Evolutionary conservation across 2,797 vertebrate species (phyloP), one percentile per base, ranked within the genome.

Genomic region (Parotocinclus haroldoi): DNA sequence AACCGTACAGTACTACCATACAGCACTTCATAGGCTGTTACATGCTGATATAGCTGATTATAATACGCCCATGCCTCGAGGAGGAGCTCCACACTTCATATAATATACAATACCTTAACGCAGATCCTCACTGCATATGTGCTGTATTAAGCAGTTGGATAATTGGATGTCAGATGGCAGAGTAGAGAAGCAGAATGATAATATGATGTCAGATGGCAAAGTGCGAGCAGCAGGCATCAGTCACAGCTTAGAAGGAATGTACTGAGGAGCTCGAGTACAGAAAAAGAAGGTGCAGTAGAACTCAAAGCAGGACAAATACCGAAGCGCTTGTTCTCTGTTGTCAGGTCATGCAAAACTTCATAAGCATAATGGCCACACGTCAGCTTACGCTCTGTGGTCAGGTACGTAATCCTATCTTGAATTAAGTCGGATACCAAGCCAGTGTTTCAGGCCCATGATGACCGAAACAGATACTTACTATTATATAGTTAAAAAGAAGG

Each of bases 141-240:
- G 78, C 79, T 80, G 81, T 79, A 86, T 88, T 85, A 85, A 85
- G 18, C 78, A 62, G 56, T 79, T 73, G 77, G 80, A 82, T 82
- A 83, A 87, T 88, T 83, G 85, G 78, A 79, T 86, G 86, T 86
- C 85, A 87, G 85, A 84, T 83, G 81, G 83, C 73, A 81, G 79
- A 71, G 73, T 68, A 79, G 40, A 85, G 17, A 79, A 63, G 62
- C 77, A 77, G 78, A 81, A 85, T 80, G 82, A 89, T 89, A 87
- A 88, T 88, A 83, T 85, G 81, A 79, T 86, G 87, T 87, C 84
- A 87, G 85, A 82, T 83, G 81, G 83, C 73, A 81, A 80, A 74
- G 76, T 70, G 48, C 7, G 80, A 80, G 63, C 58, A 80, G 61
- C 71, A 78, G 75, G 77, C 86, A 86, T 89, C 83, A 84, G 82